These are phyloP conservation scores for Forbesichthys papilliferus DNA, from an alignment of 2,113 vertebrate genomes.

Conservation along the genomic window DNA sequence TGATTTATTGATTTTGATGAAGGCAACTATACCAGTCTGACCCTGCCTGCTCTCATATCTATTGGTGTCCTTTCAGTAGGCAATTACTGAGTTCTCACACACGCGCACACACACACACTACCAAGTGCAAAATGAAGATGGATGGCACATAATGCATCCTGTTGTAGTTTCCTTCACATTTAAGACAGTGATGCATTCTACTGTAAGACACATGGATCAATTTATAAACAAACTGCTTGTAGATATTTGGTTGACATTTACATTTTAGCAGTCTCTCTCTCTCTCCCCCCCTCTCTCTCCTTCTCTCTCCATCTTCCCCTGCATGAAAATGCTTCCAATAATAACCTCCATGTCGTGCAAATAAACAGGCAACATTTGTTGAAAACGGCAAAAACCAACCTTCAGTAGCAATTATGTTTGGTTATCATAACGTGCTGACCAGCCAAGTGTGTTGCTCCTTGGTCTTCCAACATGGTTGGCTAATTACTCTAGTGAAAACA, in stretches of 20 bases:
- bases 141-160: slow-evolving; percentile 27
- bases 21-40: slow-evolving; percentile 45
- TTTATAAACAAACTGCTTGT: slow-evolving; percentile 25
- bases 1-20: slow-evolving; percentile 69
- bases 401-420: too few relatives aligned
- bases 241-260: slow-evolving; percentile 10
- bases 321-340: too few relatives aligned
- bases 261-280: slow-evolving; percentile 1
- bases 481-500: slow-evolving; percentile 25
- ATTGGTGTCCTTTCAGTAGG: slow-evolving; percentile 54
- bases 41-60: slow-evolving; percentile 43
- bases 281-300: too few relatives aligned
- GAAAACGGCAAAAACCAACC: too few relatives aligned
- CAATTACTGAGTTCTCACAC: slow-evolving; percentile 53
- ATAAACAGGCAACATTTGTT: too few relatives aligned
- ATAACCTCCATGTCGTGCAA: too few relatives aligned
- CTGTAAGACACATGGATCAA: slow-evolving; percentile 13
- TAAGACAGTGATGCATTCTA: slow-evolving; percentile 21
- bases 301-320: too few relatives aligned
- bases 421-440: too few relatives aligned
- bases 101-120: slow-evolving; percentile 24
- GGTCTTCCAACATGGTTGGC: slow-evolving; percentile 11
- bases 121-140: slow-evolving; percentile 30
- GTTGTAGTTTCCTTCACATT: slow-evolving; percentile 18
- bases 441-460: neutral